Conservation (phyloP, 2,888 invertebrate species). For the Biston stratarius region DNA sequence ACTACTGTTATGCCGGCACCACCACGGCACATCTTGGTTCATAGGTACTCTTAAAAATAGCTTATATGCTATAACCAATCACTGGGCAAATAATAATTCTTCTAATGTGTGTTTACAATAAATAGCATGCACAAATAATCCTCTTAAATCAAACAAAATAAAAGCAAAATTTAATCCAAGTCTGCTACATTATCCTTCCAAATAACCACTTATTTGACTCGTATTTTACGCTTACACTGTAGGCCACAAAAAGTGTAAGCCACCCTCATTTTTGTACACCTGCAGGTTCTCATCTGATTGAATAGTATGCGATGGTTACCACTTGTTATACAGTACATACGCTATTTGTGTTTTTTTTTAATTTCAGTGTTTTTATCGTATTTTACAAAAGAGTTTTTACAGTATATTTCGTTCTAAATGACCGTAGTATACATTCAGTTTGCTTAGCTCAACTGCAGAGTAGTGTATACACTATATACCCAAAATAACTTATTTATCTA, state of each 20-base stretch:
- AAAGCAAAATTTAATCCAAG: conserved; percentile 60
- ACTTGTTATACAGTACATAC: conserved; percentile 29
- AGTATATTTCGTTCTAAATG: too few species aligned
- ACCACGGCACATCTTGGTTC: too few species aligned
- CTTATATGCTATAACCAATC: neutral
- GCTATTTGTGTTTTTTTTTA: conserved; percentile 1
- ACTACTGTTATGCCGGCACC: too few species aligned
- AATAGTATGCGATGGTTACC: conserved; percentile 61
- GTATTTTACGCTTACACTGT: conserved; percentile 70
- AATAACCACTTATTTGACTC: conserved; percentile 80
- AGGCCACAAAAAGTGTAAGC: conserved; percentile 70
- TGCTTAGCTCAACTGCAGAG: too few species aligned
- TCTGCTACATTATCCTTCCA: conserved; percentile 64
- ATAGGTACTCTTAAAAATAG: too few species aligned
- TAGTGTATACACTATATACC: too few species aligned
- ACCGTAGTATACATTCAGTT: too few species aligned
- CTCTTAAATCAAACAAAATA: conserved; percentile 16
- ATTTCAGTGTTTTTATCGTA: too few species aligned
- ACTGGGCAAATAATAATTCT: too few species aligned
- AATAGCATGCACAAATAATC: conserved; percentile 13
- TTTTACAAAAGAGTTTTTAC: too few species aligned
- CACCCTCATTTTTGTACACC: conserved; percentile 75
- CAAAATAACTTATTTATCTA: too few species aligned
- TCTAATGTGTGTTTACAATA: neutral
- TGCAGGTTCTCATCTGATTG: conserved; percentile 77